phyloP scores from a whole-genome alignment of 2,797 vertebrate genomes.

The Zenarchopterus dispar region DNA sequence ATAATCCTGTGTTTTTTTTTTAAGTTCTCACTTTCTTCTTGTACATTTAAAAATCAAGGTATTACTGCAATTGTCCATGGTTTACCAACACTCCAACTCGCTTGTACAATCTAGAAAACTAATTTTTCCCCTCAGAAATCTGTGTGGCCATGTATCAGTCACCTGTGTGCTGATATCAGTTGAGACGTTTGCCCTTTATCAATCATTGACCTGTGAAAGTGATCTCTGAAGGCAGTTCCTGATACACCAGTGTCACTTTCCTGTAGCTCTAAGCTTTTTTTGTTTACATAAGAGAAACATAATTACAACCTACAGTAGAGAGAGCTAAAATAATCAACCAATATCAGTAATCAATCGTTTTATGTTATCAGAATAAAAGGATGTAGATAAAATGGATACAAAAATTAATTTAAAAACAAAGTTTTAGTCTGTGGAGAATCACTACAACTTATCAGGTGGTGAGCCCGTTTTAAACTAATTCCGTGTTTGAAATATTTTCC shows the following conservation, averaged over 20 bases:
- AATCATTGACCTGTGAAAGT: constrained; percentile 50
- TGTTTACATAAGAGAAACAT: not conserved
- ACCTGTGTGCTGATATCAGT: constrained; percentile 10
- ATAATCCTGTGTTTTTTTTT: too few species aligned
- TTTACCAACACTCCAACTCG: too few species aligned
- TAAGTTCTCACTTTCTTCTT: too few species aligned
- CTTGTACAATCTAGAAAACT: not conserved
- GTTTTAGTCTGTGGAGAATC: too few species aligned
- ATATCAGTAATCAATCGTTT: too few species aligned
- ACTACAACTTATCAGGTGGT: not conserved
- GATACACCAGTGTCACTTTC: constrained; percentile 9
- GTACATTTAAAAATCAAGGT: too few species aligned
- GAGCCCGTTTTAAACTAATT: not conserved
- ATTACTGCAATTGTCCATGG: too few species aligned
- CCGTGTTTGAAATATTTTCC: not conserved
- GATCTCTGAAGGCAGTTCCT: constrained; percentile 9
- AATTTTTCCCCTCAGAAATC: not conserved
- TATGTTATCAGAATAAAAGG: too few species aligned
- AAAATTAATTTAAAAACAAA: too few species aligned
- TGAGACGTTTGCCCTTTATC: constrained; percentile 33
- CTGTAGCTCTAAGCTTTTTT: not conserved
- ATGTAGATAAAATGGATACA: too few species aligned
- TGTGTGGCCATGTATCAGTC: not conserved
- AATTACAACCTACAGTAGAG: not conserved
- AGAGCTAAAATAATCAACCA: too few species aligned